Percentiles rank a stretch among this genome's conserved stretches.
Conservation (phyloP, 2,113 vertebrate genomes). For the Struthio camelus region DNA sequence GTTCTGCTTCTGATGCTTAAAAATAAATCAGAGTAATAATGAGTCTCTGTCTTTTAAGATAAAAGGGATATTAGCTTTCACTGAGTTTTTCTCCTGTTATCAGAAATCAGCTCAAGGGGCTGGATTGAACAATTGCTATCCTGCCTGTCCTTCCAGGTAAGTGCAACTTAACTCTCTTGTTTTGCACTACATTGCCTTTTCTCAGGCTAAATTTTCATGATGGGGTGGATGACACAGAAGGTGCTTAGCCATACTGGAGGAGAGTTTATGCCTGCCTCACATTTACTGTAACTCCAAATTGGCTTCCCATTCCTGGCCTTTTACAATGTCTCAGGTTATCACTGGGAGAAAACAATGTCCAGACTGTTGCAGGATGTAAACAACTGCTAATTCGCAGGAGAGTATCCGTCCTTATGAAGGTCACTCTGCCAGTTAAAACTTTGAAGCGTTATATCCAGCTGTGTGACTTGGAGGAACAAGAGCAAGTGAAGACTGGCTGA, state of each 20-base stretch:
- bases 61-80: conserved; percentile 1
- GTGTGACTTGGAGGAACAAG: neutral
- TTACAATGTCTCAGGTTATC: neutral
- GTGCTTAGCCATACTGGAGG: neutral
- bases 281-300: neutral
- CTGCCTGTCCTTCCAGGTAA: neutral
- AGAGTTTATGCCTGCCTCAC: neutral
- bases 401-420: neutral
- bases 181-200: neutral
- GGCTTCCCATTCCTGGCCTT: neutral
- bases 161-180: neutral
- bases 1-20: neutral
- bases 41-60: neutral
- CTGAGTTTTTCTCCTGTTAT: neutral
- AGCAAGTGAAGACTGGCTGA: neutral
- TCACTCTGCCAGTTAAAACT: neutral
- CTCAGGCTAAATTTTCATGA: neutral
- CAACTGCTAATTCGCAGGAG: neutral
- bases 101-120: conserved; percentile 6
- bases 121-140: neutral
- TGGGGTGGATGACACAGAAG: neutral
- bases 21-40: neutral
- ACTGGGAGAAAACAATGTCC: neutral
- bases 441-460: neutral
- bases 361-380: neutral